Percentiles rank a stretch among this genome's conserved stretches.
phyloP scores from a whole-genome alignment of 35 echinoderm and acorn worm species.

The Holothuria glaberrima region DNA sequence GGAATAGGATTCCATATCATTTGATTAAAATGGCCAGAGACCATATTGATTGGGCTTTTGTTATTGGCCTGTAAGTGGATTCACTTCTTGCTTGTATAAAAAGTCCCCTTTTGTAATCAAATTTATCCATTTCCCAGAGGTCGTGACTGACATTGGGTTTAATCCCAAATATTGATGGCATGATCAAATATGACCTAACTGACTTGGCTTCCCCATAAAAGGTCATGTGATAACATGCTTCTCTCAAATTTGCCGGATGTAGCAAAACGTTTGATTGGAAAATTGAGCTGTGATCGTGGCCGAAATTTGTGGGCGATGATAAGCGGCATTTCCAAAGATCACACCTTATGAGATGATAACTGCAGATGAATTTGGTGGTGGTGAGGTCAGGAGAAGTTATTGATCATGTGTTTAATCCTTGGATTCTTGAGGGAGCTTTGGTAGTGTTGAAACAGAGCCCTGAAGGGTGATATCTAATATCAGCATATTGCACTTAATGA shows the following conservation, averaged over 20 bases:
- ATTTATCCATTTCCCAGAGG: neutral
- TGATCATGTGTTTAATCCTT: no score
- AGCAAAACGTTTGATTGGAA: constrained; percentile 7
- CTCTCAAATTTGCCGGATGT: neutral
- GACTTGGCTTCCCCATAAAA: neutral
- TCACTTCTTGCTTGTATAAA: neutral
- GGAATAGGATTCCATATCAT: no score
- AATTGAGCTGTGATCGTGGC: constrained; percentile 39
- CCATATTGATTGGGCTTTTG: constrained; percentile 5
- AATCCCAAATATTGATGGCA: neutral
- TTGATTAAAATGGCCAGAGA: no score
- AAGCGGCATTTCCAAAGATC: no score
- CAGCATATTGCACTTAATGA: no score
- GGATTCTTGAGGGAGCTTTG: no score
- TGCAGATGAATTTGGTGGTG: no score
- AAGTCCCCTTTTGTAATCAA: constrained; percentile 11
- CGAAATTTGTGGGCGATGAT: no score
- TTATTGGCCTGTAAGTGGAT: neutral
- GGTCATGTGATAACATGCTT: neutral
- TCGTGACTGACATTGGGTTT: neutral
- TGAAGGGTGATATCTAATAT: no score
- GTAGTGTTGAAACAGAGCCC: no score
- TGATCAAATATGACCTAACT: constrained; percentile 36
- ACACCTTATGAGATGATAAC: no score
- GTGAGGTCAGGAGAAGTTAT: no score